phyloP scores from a whole-genome alignment of 2,888 invertebrate species.

The Drosophila meridiana region DNA sequence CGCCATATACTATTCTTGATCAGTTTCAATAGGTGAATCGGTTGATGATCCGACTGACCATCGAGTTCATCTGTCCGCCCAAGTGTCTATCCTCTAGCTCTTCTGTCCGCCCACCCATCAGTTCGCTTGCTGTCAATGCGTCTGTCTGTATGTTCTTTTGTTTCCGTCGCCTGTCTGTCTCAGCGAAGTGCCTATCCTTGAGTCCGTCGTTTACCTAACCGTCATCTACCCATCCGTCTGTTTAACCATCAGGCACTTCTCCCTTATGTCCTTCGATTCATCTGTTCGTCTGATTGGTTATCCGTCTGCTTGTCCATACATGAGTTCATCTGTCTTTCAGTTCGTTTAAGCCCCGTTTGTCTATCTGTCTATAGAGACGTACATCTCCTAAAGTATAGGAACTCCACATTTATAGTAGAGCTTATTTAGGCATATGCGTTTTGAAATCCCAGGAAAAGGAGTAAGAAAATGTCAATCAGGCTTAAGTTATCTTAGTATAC shows the following conservation, averaged over 20 bases:
- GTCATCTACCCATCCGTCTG: background rate
- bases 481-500: no score
- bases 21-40: background rate
- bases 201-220: background rate
- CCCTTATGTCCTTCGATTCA: no score
- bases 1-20: background rate
- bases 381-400: background rate
- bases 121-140: background rate
- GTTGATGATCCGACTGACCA: background rate
- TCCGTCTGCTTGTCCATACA: background rate
- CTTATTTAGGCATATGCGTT: no score
- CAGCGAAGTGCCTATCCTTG: background rate
- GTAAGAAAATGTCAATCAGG: no score
- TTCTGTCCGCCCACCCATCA: background rate
- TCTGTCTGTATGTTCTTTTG: background rate
- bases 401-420: background rate
- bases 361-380: background rate
- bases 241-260: background rate
- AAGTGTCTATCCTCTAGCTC: background rate
- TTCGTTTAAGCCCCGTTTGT: background rate
- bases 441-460: background rate
- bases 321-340: background rate
- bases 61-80: background rate
- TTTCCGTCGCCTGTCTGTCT: background rate
- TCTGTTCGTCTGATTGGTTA: background rate